These are phyloP conservation scores for Falco columbarius DNA, from an alignment of 2,797 vertebrate genomes.

Conservation along the genomic window DNA sequence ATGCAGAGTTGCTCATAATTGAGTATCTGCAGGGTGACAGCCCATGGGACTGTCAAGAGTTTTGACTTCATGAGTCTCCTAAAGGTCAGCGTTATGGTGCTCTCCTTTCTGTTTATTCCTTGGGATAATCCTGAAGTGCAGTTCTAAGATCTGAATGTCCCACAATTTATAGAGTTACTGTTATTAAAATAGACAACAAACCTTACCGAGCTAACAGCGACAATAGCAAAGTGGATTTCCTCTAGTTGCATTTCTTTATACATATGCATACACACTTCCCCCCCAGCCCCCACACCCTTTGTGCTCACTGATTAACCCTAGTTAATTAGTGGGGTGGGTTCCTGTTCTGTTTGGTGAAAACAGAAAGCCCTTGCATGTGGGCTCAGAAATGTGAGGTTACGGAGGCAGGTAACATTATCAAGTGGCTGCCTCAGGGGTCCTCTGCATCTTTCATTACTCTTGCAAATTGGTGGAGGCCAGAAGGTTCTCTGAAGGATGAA, in stretches of 20 bases:
- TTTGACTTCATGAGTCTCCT: not conserved
- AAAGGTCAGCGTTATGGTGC: not conserved
- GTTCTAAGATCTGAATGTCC: not conserved
- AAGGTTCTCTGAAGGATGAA: not conserved
- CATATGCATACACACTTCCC: no score
- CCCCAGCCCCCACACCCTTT: not conserved
- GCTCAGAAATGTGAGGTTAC: not conserved
- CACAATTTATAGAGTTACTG: not conserved
- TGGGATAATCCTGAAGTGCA: not conserved
- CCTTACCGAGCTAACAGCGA: not conserved
- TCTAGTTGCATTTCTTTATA: not conserved
- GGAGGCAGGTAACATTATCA: not conserved
- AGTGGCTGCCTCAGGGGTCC: not conserved
- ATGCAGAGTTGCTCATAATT: not conserved
- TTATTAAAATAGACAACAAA: not conserved
- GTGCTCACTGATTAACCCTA: not conserved
- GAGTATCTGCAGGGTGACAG: not conserved
- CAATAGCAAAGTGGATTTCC: not conserved
- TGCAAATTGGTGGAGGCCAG: rapidly evolving
- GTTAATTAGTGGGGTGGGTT: not conserved
- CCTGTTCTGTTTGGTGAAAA: not conserved
- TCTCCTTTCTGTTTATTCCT: not conserved
- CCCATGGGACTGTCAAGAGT: not conserved
- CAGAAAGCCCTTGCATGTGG: not conserved
- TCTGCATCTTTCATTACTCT: not conserved